Base-by-base conservation (phyloP, 2,113 vertebrate species). In the Scophthalmus maximus region DNA sequence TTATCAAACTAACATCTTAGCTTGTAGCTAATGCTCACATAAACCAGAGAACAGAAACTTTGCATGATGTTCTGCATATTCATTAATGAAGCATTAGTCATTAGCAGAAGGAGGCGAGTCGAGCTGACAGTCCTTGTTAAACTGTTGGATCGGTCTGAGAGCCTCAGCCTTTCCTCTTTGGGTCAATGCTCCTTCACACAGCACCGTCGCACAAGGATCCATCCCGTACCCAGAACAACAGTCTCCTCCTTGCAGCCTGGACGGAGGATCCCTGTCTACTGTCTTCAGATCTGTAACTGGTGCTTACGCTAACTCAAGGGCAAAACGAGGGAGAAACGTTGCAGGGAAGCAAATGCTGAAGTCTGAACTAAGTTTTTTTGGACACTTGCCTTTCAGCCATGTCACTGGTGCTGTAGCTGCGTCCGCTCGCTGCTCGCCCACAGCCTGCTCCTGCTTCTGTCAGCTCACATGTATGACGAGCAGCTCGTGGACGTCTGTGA, bases 1-100 rank as follows among this genome's bases (percentile, higher is more conserved):
- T 60, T 61, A 76, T 57, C 73, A 10, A 20, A 84, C 77, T 87
- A 83, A 91, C 74, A 78, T 20, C 40, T 44, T 73, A 68, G 72
- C 79, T 83, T 86, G 68, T 81, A 79, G 68, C 73, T 76, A 22
- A 55, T 29, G 60, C 62, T 74, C 68, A 58, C 17, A 2, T 20
- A 8, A 72, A 74, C 59, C 17, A 32, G 25, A 67, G 8, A 26
- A 44, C 14, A 26, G 50, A 64, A 75, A 67, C 74, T 6, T 71
- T 75, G 73, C 59, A n/a, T 56, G 64, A n/a, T 56, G 64, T 74
- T 79, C 25, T 47, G 44, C 26, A 22, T 61, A 36, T 38, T 44
- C 18, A 32, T 58, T 67, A 56, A 67, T 44, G n/a, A 62, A 76
- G 70, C 46, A 22, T 58, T 77, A 70, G 75, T 72, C 61, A 32